phyloP scores from a whole-genome alignment of 2,888 invertebrate genomes.

The Cyclophora punctaria region DNA sequence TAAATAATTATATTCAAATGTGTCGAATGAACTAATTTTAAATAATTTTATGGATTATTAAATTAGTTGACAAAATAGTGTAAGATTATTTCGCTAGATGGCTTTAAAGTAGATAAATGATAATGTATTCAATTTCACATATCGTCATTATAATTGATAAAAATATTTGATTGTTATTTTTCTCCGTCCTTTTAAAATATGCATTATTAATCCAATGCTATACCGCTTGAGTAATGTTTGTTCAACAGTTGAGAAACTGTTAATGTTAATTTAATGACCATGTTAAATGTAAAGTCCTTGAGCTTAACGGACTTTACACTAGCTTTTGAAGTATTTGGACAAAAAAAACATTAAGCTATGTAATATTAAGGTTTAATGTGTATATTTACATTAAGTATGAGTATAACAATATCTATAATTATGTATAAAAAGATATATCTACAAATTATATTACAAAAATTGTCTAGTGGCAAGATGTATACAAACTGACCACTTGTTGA shows the following conservation, averaged over 20 bases:
- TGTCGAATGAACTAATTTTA: background rate
- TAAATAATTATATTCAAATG: background rate
- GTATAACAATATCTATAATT: constrained; percentile 6
- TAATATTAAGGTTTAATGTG: constrained; percentile 3
- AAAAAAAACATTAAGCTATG: too few species aligned
- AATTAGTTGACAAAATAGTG: background rate
- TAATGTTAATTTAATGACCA: constrained; percentile 6
- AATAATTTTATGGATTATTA: background rate
- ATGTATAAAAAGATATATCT: background rate
- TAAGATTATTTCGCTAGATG: background rate
- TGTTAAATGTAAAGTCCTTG: constrained; percentile 10
- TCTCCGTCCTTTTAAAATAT: background rate
- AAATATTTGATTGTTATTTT: background rate
- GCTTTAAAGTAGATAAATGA: background rate
- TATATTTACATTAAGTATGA: constrained; percentile 17
- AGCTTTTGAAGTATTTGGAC: too few species aligned
- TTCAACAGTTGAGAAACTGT: background rate
- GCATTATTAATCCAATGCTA: background rate
- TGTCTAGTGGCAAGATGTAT: constrained; percentile 3
- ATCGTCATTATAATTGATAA: background rate
- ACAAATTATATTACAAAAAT: background rate
- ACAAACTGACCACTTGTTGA: constrained; percentile 2
- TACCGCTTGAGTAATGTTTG: background rate
- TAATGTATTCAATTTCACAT: background rate
- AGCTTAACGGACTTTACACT: background rate